Percentiles rank a stretch among this genome's conserved stretches.
These are phyloP conservation scores for Hypocryptadius cinnamomeus DNA, from an alignment of 2,113 vertebrate genomes.

Conservation along the genomic window DNA sequence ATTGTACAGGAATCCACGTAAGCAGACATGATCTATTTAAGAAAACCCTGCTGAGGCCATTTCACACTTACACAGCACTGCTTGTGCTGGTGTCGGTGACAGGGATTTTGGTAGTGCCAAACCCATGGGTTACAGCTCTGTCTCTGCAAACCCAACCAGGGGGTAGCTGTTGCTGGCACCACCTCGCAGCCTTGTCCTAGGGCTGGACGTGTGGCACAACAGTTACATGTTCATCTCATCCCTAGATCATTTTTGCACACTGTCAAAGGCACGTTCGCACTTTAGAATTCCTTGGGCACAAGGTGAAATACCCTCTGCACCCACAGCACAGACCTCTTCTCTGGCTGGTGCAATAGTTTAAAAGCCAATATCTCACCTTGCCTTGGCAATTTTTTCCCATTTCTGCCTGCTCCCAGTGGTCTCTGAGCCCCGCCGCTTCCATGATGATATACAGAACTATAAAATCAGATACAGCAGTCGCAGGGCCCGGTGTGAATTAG, in stretches of 20 bases:
- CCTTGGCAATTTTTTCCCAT: neutral
- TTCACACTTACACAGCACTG: neutral
- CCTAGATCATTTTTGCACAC: rapidly evolving
- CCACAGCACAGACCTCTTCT: neutral
- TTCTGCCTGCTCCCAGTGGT: neutral
- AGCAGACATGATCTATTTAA: neutral
- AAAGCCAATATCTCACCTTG: neutral
- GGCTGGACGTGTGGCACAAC: neutral
- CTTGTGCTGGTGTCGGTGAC: rapidly evolving
- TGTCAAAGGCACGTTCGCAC: rapidly evolving
- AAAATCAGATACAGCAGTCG: slow-evolving; percentile 13
- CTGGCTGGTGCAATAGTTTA: neutral
- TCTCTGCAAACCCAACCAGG: neutral
- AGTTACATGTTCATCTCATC: rapidly evolving
- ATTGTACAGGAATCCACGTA: neutral
- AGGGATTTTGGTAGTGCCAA: neutral
- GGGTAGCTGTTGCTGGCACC: neutral
- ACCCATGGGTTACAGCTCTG: neutral
- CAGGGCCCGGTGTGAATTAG: neutral
- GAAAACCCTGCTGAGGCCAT: neutral
- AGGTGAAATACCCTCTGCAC: neutral
- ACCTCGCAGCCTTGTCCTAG: neutral
- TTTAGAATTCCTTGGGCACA: neutral
- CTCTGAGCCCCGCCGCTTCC: neutral
- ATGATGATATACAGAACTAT: neutral